Conservation (phyloP, 2,113 vertebrate genomes). For the Melanerpes aurifrons region DNA sequence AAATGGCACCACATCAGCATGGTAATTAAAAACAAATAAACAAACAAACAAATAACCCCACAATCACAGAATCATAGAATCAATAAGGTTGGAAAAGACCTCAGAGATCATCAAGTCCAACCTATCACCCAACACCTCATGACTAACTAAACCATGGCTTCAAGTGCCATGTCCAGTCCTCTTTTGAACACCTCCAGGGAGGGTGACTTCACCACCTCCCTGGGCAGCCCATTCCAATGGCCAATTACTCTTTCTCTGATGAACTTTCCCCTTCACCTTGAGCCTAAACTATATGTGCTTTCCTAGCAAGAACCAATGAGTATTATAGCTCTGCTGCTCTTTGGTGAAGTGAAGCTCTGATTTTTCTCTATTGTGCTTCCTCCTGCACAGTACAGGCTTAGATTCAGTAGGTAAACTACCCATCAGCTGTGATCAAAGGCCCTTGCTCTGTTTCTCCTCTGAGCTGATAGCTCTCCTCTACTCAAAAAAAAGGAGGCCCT, state of each 20-base stretch:
- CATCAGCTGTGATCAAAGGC: background rate
- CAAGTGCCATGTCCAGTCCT: too few relatives aligned
- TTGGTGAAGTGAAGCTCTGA: background rate
- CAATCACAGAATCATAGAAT: too few relatives aligned
- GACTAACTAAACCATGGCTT: too few relatives aligned
- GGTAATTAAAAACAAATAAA: background rate
- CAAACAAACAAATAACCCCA: too few relatives aligned
- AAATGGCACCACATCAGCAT: background rate
- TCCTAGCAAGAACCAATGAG: background rate
- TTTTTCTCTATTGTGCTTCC: background rate
- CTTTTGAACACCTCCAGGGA: too few relatives aligned
- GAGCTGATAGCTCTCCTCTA: background rate
- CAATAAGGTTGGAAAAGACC: too few relatives aligned
- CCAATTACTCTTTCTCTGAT: too few relatives aligned
- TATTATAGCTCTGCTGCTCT: background rate
- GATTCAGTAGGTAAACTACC: background rate
- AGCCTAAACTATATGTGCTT: background rate
- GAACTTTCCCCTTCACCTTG: too few relatives aligned
- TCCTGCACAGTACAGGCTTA: background rate
- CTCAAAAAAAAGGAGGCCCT: background rate
- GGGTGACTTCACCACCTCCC: too few relatives aligned
- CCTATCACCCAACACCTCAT: too few relatives aligned
- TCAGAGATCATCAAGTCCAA: too few relatives aligned
- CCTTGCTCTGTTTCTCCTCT: background rate
- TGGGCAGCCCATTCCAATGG: too few relatives aligned